Evolutionary conservation across 2,113 vertebrate genomes (phyloP).

Genomic region (Tichodroma muraria): DNA sequence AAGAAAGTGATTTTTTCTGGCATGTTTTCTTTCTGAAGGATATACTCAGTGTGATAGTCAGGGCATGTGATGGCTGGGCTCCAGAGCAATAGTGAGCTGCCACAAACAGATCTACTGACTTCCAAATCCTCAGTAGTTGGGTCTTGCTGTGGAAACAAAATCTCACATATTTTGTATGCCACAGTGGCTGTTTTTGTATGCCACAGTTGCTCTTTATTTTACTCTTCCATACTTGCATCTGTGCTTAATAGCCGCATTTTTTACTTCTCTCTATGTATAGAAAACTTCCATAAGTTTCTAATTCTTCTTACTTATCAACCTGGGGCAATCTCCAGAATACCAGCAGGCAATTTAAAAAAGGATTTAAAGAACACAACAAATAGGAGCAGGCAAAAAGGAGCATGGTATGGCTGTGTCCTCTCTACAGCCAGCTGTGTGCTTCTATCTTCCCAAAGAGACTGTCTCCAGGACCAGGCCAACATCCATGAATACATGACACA

Average conservation of each 20-base stretch:
- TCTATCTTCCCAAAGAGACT: slow-evolving; percentile 72
- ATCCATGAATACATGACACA: slow-evolving; percentile 58
- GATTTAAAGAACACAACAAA: background rate
- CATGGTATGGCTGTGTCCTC: slow-evolving; percentile 22
- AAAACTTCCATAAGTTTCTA: background rate
- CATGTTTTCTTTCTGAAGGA: background rate
- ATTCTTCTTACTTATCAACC: background rate
- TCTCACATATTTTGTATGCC: background rate
- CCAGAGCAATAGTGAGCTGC: background rate
- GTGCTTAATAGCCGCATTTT: background rate
- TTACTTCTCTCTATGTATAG: background rate
- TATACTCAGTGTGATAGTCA: background rate
- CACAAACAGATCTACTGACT: background rate
- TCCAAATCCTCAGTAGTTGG: background rate
- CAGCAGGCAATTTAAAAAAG: background rate
- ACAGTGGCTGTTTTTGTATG: background rate
- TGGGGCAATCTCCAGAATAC: no score
- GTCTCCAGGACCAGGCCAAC: slow-evolving; percentile 67
- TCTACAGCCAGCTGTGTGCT: slow-evolving; percentile 58
- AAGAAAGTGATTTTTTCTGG: background rate
- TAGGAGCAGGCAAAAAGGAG: background rate
- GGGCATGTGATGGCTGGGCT: background rate
- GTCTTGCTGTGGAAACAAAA: background rate
- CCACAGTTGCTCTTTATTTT: background rate
- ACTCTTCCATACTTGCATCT: background rate